Base-by-base conservation (phyloP, 2,113 vertebrate species). In the Arothron firmamentum region DNA sequence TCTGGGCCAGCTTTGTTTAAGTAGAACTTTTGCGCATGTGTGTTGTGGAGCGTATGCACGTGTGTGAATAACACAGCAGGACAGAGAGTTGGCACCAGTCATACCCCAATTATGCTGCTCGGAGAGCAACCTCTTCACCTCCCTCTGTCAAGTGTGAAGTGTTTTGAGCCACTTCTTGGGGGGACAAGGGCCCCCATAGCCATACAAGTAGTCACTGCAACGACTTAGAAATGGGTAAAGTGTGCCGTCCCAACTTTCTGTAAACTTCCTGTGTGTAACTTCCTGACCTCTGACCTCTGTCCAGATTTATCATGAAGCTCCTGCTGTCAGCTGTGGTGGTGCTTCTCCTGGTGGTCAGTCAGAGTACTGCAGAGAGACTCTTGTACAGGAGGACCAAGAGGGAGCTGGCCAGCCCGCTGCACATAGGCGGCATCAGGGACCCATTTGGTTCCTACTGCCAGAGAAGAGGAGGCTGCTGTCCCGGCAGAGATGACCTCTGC, bases 371-470 rank as follows among this genome's bases (percentile, higher is more conserved):
- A 15, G 77, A 79, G 13, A 79, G 79, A 66, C 59, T 69, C 67
- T 25, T 64, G 17, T 71, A 83, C 15, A 87, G 78, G 60, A 76
- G 88, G 70, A 88, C 67, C 64, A 56, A 81, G 72, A 61, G 73
- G 71, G 88, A 96, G 42, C 88, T 97, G 6, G 88, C 88, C 0
- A 92, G 90, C 0, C 94, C 93, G 0, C 74, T 99, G 62, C 95
- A 98, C 41, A 66, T 88, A 25, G 88, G 89, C 0, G 95, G 95
- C 13, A 95, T 99, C 62, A 91, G 92, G 60, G 96, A 97, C 14
- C 94, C 94, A 0, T 83, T 72, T 0, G 95, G 96, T 31, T 90
- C 92, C 0, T 99, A 98, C 86, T 98, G 96, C 77, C 58, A 93
- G 78, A 85, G 86, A 7, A 88, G 88, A 51, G 91, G 92, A 10